These are phyloP conservation scores for Mionectes macconnelli DNA, from an alignment of 2,113 vertebrate genomes.

Conservation along the genomic window DNA sequence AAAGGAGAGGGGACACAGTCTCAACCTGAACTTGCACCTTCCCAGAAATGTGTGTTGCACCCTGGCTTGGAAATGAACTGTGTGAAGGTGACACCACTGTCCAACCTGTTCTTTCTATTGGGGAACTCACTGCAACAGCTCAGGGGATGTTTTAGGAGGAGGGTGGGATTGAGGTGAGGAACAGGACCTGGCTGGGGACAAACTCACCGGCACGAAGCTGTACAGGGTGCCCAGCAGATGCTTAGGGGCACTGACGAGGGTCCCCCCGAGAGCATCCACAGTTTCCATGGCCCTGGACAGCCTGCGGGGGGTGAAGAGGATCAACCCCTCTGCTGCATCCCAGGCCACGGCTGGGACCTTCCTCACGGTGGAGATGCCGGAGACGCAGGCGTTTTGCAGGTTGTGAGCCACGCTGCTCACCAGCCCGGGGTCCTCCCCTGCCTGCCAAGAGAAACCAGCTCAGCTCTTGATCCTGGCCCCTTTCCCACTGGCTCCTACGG, in stretches of 20 bases:
- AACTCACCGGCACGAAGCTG: conserved; percentile 74
- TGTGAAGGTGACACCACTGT: background rate
- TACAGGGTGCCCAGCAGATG: conserved; percentile 67
- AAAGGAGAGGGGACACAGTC: background rate
- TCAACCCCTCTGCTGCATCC: conserved; percentile 57
- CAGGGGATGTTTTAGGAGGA: background rate
- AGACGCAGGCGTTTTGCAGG: conserved; percentile 55
- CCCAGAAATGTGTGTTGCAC: background rate
- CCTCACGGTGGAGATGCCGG: conserved; percentile 59
- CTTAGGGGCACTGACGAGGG: conserved; percentile 61
- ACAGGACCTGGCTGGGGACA: background rate
- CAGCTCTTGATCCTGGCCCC: background rate
- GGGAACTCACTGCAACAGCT: rapidly evolving
- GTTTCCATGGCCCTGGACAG: conserved; percentile 61
- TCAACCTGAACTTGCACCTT: background rate
- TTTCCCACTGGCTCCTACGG: background rate
- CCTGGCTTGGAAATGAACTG: background rate
- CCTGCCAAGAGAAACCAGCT: conserved; percentile 36
- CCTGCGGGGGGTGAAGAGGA: conserved; percentile 46
- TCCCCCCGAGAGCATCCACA: conserved; percentile 54
- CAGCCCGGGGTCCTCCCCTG: background rate
- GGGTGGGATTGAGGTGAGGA: background rate
- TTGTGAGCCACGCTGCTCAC: conserved; percentile 63
- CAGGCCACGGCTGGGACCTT: conserved; percentile 54
- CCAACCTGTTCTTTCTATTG: background rate